Conservation (phyloP, 92 coral and sea anemone genomes). For the Galaxea fascicularis region DNA sequence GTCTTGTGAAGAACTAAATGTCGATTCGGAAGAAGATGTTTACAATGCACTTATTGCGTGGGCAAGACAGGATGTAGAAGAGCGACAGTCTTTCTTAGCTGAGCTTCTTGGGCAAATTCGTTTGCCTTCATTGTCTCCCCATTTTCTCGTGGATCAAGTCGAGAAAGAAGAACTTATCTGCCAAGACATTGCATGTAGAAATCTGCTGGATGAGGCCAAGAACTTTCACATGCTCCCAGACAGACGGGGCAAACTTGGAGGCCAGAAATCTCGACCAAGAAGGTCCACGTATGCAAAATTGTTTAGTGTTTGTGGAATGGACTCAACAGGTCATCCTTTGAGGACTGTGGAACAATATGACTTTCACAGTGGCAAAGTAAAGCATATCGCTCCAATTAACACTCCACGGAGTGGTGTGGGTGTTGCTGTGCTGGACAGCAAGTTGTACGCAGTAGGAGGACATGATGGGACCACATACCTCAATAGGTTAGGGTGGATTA, state of each 20-base stretch:
- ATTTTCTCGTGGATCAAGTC: slow-evolving; percentile 84
- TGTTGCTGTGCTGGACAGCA: slow-evolving; percentile 76
- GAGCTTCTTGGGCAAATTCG: slow-evolving; percentile 79
- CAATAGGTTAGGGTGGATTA: slow-evolving; percentile 69
- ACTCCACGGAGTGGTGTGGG: slow-evolving; percentile 84
- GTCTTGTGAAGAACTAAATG: slow-evolving; percentile 82
- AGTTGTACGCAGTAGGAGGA: slow-evolving; percentile 85
- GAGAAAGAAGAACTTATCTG: slow-evolving; percentile 94
- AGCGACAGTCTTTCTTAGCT: slow-evolving; percentile 74
- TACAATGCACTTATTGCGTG: slow-evolving; percentile 86
- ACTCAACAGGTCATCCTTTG: slow-evolving; percentile 86
- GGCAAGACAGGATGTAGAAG: slow-evolving; percentile 80
- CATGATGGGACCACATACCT: slow-evolving; percentile 84
- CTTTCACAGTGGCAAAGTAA: slow-evolving; percentile 83
- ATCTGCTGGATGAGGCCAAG: slow-evolving; percentile 87
- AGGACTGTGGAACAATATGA: slow-evolving; percentile 82
- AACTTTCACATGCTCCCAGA: slow-evolving; percentile 91
- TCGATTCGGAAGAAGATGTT: slow-evolving; percentile 90
- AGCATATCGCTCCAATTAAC: slow-evolving; percentile 69
- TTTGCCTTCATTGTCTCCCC: slow-evolving; percentile 87
- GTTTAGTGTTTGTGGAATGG: slow-evolving; percentile 88
- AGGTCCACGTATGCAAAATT: slow-evolving; percentile 71
- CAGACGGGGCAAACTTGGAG: slow-evolving; percentile 52
- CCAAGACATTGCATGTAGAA: slow-evolving; percentile 80
- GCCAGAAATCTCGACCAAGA: slow-evolving; percentile 63